phyloP scores from a whole-genome alignment of 2,888 invertebrate species.

The Drosophila buzzatii region DNA sequence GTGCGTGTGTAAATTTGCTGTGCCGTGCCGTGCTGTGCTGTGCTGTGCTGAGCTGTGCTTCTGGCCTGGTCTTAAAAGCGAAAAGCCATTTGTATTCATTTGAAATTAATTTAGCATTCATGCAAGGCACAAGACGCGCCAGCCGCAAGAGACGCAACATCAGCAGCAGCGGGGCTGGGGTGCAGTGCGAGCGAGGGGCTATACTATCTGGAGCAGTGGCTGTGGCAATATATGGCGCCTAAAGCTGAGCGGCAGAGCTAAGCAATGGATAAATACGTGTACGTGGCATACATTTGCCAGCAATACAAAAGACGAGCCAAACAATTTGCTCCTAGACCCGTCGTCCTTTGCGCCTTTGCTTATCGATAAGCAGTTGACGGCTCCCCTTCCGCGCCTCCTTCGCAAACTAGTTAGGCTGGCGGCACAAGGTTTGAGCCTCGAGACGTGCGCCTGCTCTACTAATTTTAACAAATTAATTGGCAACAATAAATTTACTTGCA shows the following conservation, averaged over 20 bases:
- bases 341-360: conserved; percentile 40
- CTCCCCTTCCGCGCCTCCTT: background rate
- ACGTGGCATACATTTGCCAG: conserved; percentile 77
- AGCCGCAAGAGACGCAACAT: conserved; percentile 59
- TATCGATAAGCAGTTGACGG: conserved; percentile 79
- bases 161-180: conserved; percentile 34
- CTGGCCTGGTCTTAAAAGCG: conserved; percentile 75
- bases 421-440: conserved; percentile 15
- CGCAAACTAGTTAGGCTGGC: conserved; percentile 59
- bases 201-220: conserved; percentile 18
- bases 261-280: conserved; percentile 81
- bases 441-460: conserved; percentile 67
- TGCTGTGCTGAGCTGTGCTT: conserved; percentile 35
- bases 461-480: conserved; percentile 84
- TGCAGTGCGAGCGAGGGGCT: conserved; percentile 1
- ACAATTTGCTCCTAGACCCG: conserved; percentile 45
- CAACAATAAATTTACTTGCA: conserved; percentile 81
- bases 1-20: conserved; percentile 44
- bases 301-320: conserved; percentile 52
- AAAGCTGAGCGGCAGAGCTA: conserved; percentile 64
- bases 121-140: conserved; percentile 66
- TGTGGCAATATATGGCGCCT: conserved; percentile 68
- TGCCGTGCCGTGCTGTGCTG: conserved; percentile 23
- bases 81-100: conserved; percentile 81
- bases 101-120: conserved; percentile 81